Base-by-base conservation (phyloP, 2,113 vertebrate species). In the Tragelaphus strepsiceros region DNA sequence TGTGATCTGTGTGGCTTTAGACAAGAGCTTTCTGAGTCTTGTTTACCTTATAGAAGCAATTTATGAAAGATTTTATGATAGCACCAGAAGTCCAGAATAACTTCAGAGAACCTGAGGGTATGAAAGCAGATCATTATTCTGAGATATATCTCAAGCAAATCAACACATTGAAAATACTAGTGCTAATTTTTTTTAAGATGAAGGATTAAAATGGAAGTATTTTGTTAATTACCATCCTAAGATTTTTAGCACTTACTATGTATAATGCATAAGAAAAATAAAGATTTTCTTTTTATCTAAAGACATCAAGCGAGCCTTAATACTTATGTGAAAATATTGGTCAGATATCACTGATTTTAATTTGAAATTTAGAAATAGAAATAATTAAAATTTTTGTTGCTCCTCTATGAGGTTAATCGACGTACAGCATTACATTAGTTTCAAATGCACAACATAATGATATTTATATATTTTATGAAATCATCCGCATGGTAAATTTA, bases 351-450 rank as follows among this genome's bases (percentile, higher is more conserved):
- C 19, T 28, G 26, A 85, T 59, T 92, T 96, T 83, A 80, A 71
- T 58, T 62, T 93, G 71, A 74, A 94, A 74, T 77, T 78, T 82
- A 89, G 15, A 97, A 83, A 87, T 53, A 86, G 30, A 91, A 91
- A 86, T 80, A 46, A 91, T 86, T 46, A 13, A 30, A 56, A 64
- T 4, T 64, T 85, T 46, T 78, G 74, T 61, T 95, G 74, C 28
- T 54, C 62, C 91, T 86, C 12, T 80, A 56, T 78, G 35, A 54
- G 56, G n/a, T 62, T 49, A 30, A 91, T n/a, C 30, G 12, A 56
- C 35, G 80, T 53, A 35, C 5, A 43, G 43, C 54, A 64, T 30
- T 90, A 85, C 15, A 46, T 46, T 91, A 30, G 39, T 80, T 56
- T 91, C 22, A 80, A 39, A 22, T 80, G 14, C 12, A 56, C 8